Evolutionary conservation across 2,888 invertebrate genomes (phyloP).

Genomic region (Laspeyria flexula): DNA sequence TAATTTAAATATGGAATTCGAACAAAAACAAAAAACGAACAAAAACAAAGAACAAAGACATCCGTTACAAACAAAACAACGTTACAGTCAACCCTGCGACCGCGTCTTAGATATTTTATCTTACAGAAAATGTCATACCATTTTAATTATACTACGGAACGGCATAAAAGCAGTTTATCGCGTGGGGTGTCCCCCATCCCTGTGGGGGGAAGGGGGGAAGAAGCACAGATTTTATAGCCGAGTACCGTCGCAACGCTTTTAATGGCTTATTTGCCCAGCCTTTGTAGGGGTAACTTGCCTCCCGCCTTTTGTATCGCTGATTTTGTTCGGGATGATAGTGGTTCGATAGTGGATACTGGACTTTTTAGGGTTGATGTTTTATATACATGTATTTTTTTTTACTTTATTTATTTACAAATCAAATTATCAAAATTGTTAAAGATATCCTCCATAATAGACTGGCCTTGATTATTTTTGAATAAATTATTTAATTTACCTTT

Average conservation of each 20-base stretch:
- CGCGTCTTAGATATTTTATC: conserved; percentile 65
- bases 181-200: conserved; percentile 43
- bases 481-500: too few species aligned
- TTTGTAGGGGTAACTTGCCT: conserved; percentile 68
- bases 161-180: conserved; percentile 84
- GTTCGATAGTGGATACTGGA: conserved; percentile 46
- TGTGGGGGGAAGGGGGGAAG: conserved; percentile 70
- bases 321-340: conserved; percentile 78
- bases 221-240: conserved; percentile 85
- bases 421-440: too few species aligned
- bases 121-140: conserved; percentile 76
- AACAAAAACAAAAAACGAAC: background rate
- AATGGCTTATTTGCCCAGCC: conserved; percentile 85
- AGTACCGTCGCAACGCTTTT: conserved; percentile 81
- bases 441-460: too few species aligned
- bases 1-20: too few species aligned
- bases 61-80: conserved; percentile 23
- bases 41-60: background rate
- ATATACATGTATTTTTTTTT: background rate
- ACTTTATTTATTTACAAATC: too few species aligned
- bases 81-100: conserved; percentile 30
- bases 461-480: too few species aligned
- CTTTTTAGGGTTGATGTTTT: conserved; percentile 31
- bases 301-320: conserved; percentile 73
- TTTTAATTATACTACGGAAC: conserved; percentile 82